These are phyloP conservation scores for Sicus ferrugineus DNA, from an alignment of 2,888 invertebrate species.

Conservation along the genomic window DNA sequence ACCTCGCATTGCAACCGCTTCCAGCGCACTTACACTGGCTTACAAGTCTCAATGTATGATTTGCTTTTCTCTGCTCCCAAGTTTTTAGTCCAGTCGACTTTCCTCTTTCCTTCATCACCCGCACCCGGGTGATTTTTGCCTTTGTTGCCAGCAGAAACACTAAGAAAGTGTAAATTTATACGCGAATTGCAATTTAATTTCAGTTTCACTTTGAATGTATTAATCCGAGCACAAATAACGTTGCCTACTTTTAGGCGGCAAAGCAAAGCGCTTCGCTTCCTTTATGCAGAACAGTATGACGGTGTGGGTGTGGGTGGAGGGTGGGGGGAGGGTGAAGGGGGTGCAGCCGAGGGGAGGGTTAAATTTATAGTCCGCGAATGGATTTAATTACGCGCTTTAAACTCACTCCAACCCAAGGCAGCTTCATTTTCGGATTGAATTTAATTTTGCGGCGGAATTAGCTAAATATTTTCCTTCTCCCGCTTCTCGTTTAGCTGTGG, in stretches of 20 bases:
- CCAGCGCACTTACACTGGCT: background rate
- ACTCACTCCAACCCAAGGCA: background rate
- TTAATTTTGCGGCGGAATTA: background rate
- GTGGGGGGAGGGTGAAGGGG: background rate
- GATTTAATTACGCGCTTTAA: slow-evolving; percentile 22
- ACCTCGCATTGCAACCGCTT: background rate
- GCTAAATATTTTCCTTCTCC: slow-evolving; percentile 5
- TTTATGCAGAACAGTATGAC: too few relatives aligned
- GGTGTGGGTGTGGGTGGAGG: background rate
- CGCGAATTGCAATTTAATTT: slow-evolving; percentile 48
- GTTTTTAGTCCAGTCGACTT: background rate
- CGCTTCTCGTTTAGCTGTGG: background rate
- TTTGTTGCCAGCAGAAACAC: too few relatives aligned
- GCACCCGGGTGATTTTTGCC: too few relatives aligned
- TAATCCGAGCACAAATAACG: slow-evolving; percentile 12
- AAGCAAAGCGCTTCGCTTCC: too few relatives aligned
- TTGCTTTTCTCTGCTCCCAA: too few relatives aligned
- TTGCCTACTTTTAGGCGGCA: background rate
- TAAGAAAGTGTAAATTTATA: slow-evolving; percentile 41
- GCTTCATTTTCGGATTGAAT: background rate
- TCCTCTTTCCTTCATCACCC: too few relatives aligned
- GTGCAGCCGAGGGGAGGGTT: background rate
- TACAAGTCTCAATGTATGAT: slow-evolving; percentile 12
- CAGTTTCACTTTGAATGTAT: slow-evolving; percentile 36
- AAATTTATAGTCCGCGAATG: slow-evolving; percentile 18